Evolutionary conservation across 2,797 vertebrate species (phyloP).

Genomic region (Gallinago nigripennis): DNA sequence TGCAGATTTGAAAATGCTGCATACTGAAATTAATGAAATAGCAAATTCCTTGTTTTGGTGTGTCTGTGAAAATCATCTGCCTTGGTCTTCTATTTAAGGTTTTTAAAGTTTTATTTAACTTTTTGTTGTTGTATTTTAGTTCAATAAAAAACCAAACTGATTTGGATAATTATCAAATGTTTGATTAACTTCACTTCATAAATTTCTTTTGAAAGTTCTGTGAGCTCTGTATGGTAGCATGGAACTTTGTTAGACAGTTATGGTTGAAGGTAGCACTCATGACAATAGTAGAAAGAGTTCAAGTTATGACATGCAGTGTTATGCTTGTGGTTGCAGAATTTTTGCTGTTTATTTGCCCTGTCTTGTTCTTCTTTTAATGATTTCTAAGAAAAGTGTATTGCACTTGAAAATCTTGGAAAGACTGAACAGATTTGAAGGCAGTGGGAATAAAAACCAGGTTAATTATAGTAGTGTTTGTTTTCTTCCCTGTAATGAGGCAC

Average conservation of each 20-base stretch:
- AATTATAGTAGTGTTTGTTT: not conserved
- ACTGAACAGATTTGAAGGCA: not conserved
- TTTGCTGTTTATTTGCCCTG: not conserved
- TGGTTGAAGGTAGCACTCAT: not conserved
- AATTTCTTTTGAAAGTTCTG: not conserved
- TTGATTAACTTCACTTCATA: not conserved
- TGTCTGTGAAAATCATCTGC: not conserved
- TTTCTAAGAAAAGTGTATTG: not conserved
- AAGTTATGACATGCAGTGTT: not conserved
- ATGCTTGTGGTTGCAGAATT: not conserved
- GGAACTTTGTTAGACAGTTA: not conserved
- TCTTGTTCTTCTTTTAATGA: not conserved
- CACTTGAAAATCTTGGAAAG: not conserved
- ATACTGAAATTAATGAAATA: not conserved
- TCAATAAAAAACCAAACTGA: not conserved
- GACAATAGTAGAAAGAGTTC: not conserved
- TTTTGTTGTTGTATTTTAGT: not conserved
- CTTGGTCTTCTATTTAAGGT: not conserved
- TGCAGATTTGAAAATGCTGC: not conserved
- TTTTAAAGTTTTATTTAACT: not conserved
- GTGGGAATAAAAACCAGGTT: not conserved
- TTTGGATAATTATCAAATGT: not conserved
- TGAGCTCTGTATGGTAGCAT: not conserved
- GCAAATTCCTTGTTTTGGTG: not conserved
- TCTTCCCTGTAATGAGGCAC: not conserved